A percentile compares a stretch with the other conserved stretches of the same genome.
phyloP scores from a whole-genome alignment of 2,113 vertebrate genomes.

The Pterophyllum scalare region DNA sequence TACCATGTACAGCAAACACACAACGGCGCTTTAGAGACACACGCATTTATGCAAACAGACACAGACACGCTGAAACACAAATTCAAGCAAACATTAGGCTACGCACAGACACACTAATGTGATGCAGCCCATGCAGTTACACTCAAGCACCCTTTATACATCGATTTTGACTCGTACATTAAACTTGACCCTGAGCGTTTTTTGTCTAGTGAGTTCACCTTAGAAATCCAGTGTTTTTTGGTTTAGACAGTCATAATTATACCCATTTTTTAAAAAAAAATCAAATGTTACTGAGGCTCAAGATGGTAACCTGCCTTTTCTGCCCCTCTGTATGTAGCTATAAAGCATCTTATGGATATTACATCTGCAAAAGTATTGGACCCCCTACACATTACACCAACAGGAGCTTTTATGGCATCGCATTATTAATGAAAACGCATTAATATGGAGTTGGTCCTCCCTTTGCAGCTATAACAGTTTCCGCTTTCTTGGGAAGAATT shows the following conservation, averaged over 20 bases:
- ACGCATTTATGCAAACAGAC: constrained; percentile 16
- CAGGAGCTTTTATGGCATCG: neutral
- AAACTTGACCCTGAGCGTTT: neutral
- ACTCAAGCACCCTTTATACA: neutral
- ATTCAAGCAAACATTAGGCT: neutral
- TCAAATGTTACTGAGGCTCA: neutral
- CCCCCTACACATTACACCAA: neutral
- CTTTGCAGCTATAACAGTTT: neutral
- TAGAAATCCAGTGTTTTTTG: neutral
- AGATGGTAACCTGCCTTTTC: neutral
- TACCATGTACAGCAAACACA: constrained; percentile 56
- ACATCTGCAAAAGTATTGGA: neutral
- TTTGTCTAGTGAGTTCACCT: neutral
- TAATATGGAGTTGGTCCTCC: neutral
- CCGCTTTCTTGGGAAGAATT: neutral
- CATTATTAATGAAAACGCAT: neutral
- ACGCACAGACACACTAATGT: neutral
- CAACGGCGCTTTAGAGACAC: constrained; percentile 20
- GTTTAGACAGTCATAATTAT: neutral
- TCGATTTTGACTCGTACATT: neutral
- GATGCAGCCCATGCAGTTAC: neutral
- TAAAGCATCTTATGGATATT: neutral
- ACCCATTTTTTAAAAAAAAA: neutral
- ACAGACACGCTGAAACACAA: neutral
- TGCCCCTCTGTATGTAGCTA: neutral